phyloP scores from a whole-genome alignment of 2,797 vertebrate species.

The Gorsachius magnificus region DNA sequence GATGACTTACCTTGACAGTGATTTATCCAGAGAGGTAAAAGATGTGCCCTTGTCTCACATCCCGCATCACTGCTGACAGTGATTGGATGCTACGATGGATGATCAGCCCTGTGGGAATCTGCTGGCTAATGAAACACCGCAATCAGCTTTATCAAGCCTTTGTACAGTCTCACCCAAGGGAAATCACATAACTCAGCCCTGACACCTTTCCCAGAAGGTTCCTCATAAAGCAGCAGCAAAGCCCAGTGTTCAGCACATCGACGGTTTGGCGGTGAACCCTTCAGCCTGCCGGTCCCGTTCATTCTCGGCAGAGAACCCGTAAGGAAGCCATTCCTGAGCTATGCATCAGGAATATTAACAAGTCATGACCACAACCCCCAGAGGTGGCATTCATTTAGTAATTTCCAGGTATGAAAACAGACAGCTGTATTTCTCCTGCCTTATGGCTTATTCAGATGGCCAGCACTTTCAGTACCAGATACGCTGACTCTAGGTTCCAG shows the following conservation, averaged over 20 bases:
- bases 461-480: not conserved
- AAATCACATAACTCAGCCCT: not conserved
- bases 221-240: not conserved
- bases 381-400: not conserved
- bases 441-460: fast-evolving
- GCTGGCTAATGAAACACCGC: not conserved
- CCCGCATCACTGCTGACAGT: not conserved
- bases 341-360: not conserved
- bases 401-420: not conserved
- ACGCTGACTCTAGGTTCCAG: not conserved
- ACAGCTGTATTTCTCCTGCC: not conserved
- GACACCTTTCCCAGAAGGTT: not conserved
- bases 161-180: not conserved
- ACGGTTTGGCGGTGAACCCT: not conserved
- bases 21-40: not conserved
- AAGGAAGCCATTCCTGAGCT: not conserved
- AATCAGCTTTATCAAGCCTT: not conserved
- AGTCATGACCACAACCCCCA: not conserved
- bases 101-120: not conserved
- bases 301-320: not conserved
- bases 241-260: not conserved
- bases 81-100: not conserved
- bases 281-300: fast-evolving
- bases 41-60: not conserved
- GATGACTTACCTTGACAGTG: not conserved